Evolutionary conservation across 2,113 vertebrate genomes (phyloP), one percentile per base, ranked within the genome.

Genomic region (Callionymus lyra): DNA sequence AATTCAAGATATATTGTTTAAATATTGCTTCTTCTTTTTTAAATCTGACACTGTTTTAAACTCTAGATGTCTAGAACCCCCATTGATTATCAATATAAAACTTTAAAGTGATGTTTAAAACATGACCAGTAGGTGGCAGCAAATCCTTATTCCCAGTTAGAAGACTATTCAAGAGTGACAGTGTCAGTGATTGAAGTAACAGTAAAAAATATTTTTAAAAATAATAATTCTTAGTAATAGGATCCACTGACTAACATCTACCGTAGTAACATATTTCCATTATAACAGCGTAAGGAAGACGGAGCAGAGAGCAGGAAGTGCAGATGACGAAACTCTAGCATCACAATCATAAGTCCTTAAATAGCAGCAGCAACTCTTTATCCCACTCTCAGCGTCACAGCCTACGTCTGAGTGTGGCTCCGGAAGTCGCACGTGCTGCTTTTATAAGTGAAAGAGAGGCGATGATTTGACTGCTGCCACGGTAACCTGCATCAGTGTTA

Each of bases 401-500:
- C 38, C 46, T 66, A 59, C 44, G 63, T 46, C 44, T 13, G 18
- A 39, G 32, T 36, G 44, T 14, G 27, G 31, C n/a, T 36, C 16
- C 13, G 43, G 21, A 48, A 39, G 13, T 12, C 31, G 56, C 57
- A 59, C 51, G 45, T 66, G 65, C 11, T 31, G 19, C 41, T 74
- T 52, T n/a, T 68, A 21, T 54, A 31, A 27, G 17, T 44, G 44
- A 35, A 27, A 27, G 42, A 40, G 47, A 34, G 59, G 49, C 36
- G 59, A 27, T 60, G 31, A 63, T 53, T 68, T 41, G 61, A 66
- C 71, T 73, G 68, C 74, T 73, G 68, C 69, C 59, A 77, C 47
- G 53, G 71, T 72, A 74, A 79, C 76, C 63, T 63, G 76, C 76
- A 82, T 82, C 72, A 74, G 44, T 42, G 76, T 82, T 68, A 56